Evolutionary conservation across 2,888 invertebrate species (phyloP), one percentile per base, ranked within the genome.

Genomic region (Biston betularia): DNA sequence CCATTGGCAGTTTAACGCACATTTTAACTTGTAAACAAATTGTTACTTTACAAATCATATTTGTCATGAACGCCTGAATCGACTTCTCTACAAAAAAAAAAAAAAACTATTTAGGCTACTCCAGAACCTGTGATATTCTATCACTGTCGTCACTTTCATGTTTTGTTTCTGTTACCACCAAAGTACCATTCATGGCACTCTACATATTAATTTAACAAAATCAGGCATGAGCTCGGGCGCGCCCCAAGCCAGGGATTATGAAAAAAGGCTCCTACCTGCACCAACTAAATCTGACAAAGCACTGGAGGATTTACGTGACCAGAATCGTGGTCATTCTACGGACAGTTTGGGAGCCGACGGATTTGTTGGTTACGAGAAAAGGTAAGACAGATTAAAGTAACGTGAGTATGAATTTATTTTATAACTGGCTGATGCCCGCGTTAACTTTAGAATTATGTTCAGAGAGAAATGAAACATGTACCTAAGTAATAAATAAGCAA

Each of bases 201-300:
- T 61, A 46, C 69, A 75, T 75, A 75, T 74, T 71, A 70, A 70
- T 73, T 69, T 70, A 48, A 68, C 54, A 59, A 64, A 72, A 71
- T 71, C 68, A 69, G 59, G 24, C 56, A 45, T 56, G 65, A 58
- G 63, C 63, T 15, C 44, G 55, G 60, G 57, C 54, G 59, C 59
- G 54, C 53, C 53, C 64, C 69, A 63, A 71, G 65, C 59, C 50
- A 68, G 63, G 73, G 74, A 77, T 76, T 74, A 75, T 71, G 72
- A 69, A 75, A 78, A 78, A 79, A 76, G 74, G 72, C 74, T 76
- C 76, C 75, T 82, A 85, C 83, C 83, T 84, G 82, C 64, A 70
- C 73, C 77, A 76, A 79, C 85, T 82, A 86, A 86, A 89, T 89
- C 86, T 89, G 85, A 86, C 84, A 87, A 85, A 85, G 86, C 82